Evolutionary conservation across 2,888 invertebrate genomes (phyloP).

Genomic region (Macroteleia sp.): DNA sequence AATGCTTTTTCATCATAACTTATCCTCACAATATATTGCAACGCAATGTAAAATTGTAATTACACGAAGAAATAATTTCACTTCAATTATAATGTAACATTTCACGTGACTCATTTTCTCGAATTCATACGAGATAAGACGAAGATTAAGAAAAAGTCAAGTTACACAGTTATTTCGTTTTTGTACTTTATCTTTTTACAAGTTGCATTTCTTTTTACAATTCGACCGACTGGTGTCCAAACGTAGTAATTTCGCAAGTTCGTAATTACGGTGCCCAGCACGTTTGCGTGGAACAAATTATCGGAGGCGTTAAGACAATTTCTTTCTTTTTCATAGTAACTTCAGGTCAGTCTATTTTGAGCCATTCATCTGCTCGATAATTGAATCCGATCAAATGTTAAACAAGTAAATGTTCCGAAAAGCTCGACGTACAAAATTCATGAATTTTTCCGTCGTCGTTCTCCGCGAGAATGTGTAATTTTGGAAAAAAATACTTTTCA

Average conservation of each 20-base stretch:
- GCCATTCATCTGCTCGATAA: constrained; percentile 23
- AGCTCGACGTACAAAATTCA: too few species aligned
- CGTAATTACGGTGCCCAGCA: constrained; percentile 49
- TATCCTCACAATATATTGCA: too few species aligned
- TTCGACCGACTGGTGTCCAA: constrained; percentile 41
- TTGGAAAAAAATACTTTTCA: too few species aligned
- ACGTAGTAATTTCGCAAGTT: constrained; percentile 59
- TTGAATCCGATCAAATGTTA: constrained; percentile 35
- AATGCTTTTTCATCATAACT: too few species aligned
- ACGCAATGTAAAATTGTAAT: too few species aligned
- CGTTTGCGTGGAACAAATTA: constrained; percentile 64
- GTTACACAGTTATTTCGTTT: constrained; percentile 49
- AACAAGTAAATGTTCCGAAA: constrained; percentile 11
- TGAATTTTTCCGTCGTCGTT: too few species aligned
- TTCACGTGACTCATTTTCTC: constrained; percentile 21
- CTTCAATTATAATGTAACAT: neutral
- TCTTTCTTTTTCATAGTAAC: constrained; percentile 24
- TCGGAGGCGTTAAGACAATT: constrained; percentile 59
- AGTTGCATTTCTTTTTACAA: constrained; percentile 42
- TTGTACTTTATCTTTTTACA: constrained; percentile 26
- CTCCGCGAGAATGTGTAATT: too few species aligned
- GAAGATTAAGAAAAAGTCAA: constrained; percentile 30
- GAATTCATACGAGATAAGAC: constrained; percentile 16
- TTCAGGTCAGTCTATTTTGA: constrained; percentile 30
- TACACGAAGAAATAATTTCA: too few species aligned